Percentiles rank a stretch among this genome's conserved stretches.
Evolutionary conservation across 2,888 invertebrate species (phyloP).

Genomic region (Cenopis cana): DNA sequence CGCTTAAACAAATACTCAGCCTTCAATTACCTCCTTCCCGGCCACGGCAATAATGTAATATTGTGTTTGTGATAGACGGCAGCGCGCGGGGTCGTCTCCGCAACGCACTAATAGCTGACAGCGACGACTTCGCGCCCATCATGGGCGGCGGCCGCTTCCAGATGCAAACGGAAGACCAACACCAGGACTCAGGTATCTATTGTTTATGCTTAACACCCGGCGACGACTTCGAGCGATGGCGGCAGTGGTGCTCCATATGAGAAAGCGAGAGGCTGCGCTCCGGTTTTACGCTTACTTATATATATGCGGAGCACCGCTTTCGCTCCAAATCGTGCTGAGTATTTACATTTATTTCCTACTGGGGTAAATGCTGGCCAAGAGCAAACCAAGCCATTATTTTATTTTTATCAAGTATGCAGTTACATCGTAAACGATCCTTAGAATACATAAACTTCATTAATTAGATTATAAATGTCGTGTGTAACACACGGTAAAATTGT

Average conservation of each 20-base stretch:
- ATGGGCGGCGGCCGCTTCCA: conserved; percentile 88
- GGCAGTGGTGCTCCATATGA: neutral
- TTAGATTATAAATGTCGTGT: no score
- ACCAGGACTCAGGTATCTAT: conserved; percentile 85
- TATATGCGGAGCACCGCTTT: neutral
- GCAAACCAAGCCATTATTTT: no score
- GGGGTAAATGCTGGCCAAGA: no score
- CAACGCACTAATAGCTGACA: conserved; percentile 90
- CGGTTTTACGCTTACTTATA: no score
- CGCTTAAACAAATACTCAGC: no score
- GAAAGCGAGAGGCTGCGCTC: no score
- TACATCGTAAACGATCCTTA: no score
- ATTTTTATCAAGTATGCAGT: no score
- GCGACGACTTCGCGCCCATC: conserved; percentile 91
- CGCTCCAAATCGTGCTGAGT: neutral
- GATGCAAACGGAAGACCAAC: conserved; percentile 90
- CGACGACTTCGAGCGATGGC: neutral
- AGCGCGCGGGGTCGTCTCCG: conserved; percentile 81
- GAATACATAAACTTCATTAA: no score
- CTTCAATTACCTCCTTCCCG: no score
- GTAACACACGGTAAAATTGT: no score
- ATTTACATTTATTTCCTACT: neutral
- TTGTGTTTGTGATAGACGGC: conserved; percentile 52
- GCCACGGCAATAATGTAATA: no score
- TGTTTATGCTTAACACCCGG: neutral